Percentiles rank a stretch among this genome's conserved stretches.
Evolutionary conservation across 2,888 invertebrate genomes (phyloP).

Genomic region (Syrphus vitripennis): DNA sequence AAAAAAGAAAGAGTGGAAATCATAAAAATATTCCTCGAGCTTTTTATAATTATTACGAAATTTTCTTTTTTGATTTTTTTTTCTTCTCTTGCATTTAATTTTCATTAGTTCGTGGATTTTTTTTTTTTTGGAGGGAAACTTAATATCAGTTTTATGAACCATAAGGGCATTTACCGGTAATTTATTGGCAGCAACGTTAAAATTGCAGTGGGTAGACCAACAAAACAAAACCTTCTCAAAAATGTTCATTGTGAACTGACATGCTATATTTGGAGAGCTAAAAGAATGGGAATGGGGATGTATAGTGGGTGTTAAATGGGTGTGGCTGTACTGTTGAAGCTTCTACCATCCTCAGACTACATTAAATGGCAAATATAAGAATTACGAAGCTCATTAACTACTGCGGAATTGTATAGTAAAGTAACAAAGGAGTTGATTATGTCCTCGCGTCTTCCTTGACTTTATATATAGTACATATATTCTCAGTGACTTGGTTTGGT

Average conservation of each 20-base stretch:
- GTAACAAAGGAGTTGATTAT: constrained; percentile 37
- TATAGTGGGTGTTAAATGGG: constrained; percentile 20
- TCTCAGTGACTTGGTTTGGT: background rate
- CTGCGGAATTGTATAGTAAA: constrained; percentile 8
- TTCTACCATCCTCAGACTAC: background rate
- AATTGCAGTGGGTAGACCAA: constrained; percentile 29
- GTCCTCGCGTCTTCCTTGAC: background rate
- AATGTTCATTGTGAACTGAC: constrained; percentile 33
- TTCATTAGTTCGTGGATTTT: background rate
- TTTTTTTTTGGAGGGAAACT: background rate
- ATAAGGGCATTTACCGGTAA: constrained; percentile 36
- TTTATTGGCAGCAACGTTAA: constrained; percentile 53
- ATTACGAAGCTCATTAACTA: constrained; percentile 51
- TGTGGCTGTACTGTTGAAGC: background rate
- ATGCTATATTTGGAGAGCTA: constrained; percentile 36
- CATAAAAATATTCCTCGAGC: background rate
- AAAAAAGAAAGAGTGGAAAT: background rate
- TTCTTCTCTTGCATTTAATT: background rate
- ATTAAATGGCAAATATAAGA: background rate
- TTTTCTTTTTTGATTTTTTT: background rate
- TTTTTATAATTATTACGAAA: background rate
- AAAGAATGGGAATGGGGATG: too few species aligned
- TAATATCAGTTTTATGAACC: constrained; percentile 2
- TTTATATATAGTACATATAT: background rate
- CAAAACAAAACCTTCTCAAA: constrained; percentile 21